Conservation (phyloP, 92 coral and sea anemone species). For the Epizoanthus scotinus region DNA sequence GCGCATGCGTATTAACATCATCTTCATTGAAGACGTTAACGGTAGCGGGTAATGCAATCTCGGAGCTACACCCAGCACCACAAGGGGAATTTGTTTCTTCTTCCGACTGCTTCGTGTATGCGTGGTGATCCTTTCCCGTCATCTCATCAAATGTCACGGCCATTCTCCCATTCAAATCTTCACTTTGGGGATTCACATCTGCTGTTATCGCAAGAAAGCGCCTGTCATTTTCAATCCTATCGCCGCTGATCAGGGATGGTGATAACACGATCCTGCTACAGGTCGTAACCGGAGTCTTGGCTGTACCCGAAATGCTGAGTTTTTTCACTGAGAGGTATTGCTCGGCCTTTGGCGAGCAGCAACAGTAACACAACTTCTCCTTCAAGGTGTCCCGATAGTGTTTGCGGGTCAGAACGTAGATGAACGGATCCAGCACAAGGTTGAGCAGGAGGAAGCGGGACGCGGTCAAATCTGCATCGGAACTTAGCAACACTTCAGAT, state of each 20-base stretch:
- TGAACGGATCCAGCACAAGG: slow-evolving; percentile 78
- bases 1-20: not conserved
- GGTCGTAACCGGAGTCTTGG: too few relatives aligned
- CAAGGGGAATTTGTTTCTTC: not conserved
- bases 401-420: slow-evolving; percentile 73
- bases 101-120: too few relatives aligned
- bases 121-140: too few relatives aligned
- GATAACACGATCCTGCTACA: not conserved
- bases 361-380: slow-evolving; percentile 13
- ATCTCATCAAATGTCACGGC: not conserved
- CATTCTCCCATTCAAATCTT: not conserved
- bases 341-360: slow-evolving; percentile 11
- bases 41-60: not conserved
- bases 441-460: slow-evolving; percentile 70
- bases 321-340: slow-evolving; percentile 23
- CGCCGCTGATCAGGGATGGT: not conserved
- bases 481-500: slow-evolving; percentile 67
- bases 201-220: not conserved
- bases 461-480: slow-evolving; percentile 69
- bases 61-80: not conserved
- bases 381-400: slow-evolving; percentile 67
- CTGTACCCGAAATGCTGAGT: not conserved
- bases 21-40: not conserved
- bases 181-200: not conserved
- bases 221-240: not conserved